phyloP scores from a whole-genome alignment of 2,888 invertebrate genomes.

The Polymixis lichenea region DNA sequence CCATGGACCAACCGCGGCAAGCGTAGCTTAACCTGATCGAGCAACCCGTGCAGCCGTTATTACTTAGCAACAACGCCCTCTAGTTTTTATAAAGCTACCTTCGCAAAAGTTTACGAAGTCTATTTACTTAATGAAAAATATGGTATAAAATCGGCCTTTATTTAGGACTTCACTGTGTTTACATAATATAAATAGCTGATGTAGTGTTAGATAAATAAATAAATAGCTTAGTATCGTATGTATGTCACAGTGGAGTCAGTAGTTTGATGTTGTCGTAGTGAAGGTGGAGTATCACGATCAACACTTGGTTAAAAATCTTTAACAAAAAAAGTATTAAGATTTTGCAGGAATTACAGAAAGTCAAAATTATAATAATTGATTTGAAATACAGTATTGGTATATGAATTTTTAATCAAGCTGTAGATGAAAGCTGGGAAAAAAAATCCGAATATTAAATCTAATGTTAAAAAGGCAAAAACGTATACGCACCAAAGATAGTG shows the following conservation, averaged over 20 bases:
- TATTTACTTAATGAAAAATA: background rate
- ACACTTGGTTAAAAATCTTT: constrained; percentile 11
- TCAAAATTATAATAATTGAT: background rate
- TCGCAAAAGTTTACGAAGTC: no score
- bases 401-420: constrained; percentile 34
- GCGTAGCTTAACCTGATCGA: no score
- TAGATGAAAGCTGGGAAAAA: background rate
- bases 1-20: no score
- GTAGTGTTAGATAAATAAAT: constrained; percentile 46
- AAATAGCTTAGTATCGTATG: constrained; percentile 32
- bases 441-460: background rate
- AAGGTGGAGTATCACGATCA: background rate
- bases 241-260: constrained; percentile 44
- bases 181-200: constrained; percentile 55
- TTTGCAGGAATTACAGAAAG: background rate
- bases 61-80: no score
- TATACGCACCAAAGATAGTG: background rate
- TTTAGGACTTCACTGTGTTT: constrained; percentile 49
- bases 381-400: constrained; percentile 1
- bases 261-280: constrained; percentile 32
- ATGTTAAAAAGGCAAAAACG: background rate
- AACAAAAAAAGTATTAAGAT: background rate
- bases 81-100: no score
- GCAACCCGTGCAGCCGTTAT: no score
- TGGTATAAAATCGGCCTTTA: constrained; percentile 37